Conservation (phyloP, 2,797 vertebrate genomes). For the Varecia variegata region DNA sequence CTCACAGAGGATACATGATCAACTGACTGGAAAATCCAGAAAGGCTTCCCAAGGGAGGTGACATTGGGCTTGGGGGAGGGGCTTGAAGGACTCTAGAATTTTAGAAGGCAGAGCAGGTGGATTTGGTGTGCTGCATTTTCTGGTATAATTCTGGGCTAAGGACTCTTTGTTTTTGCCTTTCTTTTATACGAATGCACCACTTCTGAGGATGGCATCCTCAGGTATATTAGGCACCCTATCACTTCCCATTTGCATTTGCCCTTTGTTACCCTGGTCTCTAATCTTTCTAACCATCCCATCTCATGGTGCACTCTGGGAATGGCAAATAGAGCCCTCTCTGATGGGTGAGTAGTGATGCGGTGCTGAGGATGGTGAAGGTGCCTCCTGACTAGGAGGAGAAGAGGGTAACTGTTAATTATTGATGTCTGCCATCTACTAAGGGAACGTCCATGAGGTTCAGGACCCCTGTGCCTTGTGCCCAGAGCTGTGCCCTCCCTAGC, state of each 20-base stretch:
- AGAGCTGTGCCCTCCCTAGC: neutral
- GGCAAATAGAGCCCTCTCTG: fast-evolving
- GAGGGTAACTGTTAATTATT: neutral
- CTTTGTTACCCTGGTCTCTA: neutral
- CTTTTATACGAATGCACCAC: neutral
- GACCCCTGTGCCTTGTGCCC: fast-evolving
- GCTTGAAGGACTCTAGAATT: neutral
- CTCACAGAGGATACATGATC: neutral
- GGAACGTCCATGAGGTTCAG: fast-evolving
- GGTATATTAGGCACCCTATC: neutral
- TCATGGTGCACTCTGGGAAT: neutral
- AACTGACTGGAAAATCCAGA: neutral
- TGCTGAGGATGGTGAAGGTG: neutral
- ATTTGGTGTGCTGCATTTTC: neutral
- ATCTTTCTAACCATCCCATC: neutral
- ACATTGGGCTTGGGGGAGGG: neutral
- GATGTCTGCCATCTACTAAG: neutral
- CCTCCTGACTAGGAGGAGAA: neutral
- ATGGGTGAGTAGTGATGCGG: neutral
- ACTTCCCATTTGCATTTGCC: neutral
- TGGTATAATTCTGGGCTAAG: neutral
- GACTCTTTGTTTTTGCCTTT: neutral
- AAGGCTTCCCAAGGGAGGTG: neutral
- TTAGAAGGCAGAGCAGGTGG: neutral
- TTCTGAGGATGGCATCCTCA: neutral